Evolutionary conservation across 2,113 vertebrate genomes (phyloP).

Genomic region (Corynorhinus townsendii): DNA sequence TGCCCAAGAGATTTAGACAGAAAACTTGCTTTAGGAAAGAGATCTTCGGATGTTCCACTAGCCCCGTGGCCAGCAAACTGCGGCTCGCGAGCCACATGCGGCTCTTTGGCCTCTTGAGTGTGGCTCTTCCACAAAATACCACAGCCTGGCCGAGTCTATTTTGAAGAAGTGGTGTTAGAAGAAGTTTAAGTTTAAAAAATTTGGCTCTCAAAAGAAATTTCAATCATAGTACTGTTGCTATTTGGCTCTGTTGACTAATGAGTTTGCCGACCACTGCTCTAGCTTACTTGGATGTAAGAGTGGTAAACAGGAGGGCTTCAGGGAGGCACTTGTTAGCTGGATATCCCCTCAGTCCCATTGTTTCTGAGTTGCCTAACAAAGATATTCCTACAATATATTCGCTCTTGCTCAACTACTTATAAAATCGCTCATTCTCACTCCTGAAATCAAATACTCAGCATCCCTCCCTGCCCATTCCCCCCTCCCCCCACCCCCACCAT

Average conservation of each 20-base stretch:
- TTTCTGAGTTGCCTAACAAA: background rate
- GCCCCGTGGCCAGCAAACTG: too few relatives aligned
- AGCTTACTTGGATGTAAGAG: background rate
- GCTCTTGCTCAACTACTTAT: background rate
- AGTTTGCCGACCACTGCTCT: too few relatives aligned
- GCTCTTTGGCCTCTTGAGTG: too few relatives aligned
- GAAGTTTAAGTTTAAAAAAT: too few relatives aligned
- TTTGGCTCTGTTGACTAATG: too few relatives aligned
- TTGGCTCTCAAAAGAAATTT: too few relatives aligned
- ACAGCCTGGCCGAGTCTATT: too few relatives aligned
- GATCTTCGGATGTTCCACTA: background rate
- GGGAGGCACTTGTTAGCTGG: background rate
- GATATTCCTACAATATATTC: background rate
- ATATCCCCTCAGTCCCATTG: background rate
- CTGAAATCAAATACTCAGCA: background rate
- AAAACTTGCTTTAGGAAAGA: background rate
- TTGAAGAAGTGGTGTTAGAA: too few relatives aligned
- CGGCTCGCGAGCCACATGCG: too few relatives aligned
- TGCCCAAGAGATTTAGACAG: background rate
- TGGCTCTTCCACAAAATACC: too few relatives aligned
- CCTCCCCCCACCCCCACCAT: too few relatives aligned
- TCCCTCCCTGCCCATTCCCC: background rate
- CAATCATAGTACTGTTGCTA: too few relatives aligned
- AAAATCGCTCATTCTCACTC: background rate
- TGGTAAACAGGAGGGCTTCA: background rate